A percentile compares a stretch with the other conserved stretches of the same genome.
Conservation (phyloP, 1,140 invertebrate species). For the Heliconius congener region DNA sequence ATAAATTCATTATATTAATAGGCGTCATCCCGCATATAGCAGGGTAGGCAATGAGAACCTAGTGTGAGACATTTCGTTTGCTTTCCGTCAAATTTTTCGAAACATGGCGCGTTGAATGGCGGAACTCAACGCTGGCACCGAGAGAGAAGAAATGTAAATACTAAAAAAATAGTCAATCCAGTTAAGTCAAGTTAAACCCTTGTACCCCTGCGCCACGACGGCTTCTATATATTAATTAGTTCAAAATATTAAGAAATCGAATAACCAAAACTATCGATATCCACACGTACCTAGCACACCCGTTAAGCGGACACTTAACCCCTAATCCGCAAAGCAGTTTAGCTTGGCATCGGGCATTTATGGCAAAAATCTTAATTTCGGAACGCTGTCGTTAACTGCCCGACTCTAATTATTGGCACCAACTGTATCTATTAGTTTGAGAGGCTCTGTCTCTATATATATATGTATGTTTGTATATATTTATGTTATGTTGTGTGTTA, state of each 20-base stretch:
- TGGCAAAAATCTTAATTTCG: conserved; percentile 80
- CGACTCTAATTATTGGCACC: conserved; percentile 73
- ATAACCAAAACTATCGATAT: conserved; percentile 35
- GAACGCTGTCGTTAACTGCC: conserved; percentile 74
- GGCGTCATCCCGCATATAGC: no score
- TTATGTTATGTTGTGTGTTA: neutral
- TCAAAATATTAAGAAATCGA: neutral
- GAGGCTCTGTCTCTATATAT: conserved; percentile 41
- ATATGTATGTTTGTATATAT: conserved; percentile 1
- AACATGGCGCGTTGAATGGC: no score
- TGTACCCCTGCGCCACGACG: no score
- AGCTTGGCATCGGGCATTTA: conserved; percentile 68
- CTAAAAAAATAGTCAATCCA: no score
- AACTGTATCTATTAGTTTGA: conserved; percentile 72
- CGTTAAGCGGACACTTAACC: conserved; percentile 80
- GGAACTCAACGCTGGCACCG: no score
- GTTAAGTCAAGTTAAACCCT: no score
- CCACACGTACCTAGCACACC: conserved; percentile 60
- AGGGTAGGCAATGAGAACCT: no score
- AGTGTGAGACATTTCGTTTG: no score
- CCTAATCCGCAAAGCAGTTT: conserved; percentile 76
- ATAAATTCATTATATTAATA: no score
- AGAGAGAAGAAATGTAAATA: no score
- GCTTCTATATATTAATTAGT: neutral
- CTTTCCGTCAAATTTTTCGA: no score